Evolutionary conservation across 2,888 invertebrate genomes (phyloP), one percentile per base, ranked within the genome.

Genomic region (Polietes domitor): DNA sequence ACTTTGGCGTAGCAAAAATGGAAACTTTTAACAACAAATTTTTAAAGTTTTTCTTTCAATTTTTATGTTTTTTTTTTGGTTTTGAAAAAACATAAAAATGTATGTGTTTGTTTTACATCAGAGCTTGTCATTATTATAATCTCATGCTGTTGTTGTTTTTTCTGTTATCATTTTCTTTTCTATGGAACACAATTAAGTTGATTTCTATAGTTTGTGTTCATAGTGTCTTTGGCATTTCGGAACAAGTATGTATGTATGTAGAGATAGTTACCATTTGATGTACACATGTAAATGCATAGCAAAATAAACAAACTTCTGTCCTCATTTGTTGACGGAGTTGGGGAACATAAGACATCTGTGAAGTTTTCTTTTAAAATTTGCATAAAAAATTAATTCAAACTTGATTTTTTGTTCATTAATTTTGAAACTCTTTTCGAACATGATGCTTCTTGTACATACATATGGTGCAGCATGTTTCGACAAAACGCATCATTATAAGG

Each of bases 361-460:
- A 43, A 41, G 68, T 68, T 68, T 65, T 41, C 41, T 43, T 68
- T 19, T 17, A 43, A 24, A 24, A 68, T 41, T 24, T 68, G 43
- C 68, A 68, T 28, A 68, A 21, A 68, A 12, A 61, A 61, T 24
- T 24, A 68, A 68, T 41, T 21, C 19, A 65, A 21, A 65, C 41
- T 65, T 12, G 19, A 50, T 15, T 53, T 53, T 37, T 21, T 76
- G 24, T 65, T 76, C 28, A 76, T 76, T 65, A 65, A 65, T 53
- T 15, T 53, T 53, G 37, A 50, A 76, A 65, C 53, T 61, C 17
- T 74, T 61, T 61, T n/a, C 10, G 6, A 63, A 61, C 26, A 61
- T 28, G 19, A 50, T 19, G 32, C 17, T 32, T 32, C 17, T 24
- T 47, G 28, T 47, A 43, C 26, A n/a, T 24, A 47, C 32, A 75